These are phyloP conservation scores for Malacoctenus gilli DNA, from an alignment of 2,797 vertebrate species.

Conservation along the genomic window DNA sequence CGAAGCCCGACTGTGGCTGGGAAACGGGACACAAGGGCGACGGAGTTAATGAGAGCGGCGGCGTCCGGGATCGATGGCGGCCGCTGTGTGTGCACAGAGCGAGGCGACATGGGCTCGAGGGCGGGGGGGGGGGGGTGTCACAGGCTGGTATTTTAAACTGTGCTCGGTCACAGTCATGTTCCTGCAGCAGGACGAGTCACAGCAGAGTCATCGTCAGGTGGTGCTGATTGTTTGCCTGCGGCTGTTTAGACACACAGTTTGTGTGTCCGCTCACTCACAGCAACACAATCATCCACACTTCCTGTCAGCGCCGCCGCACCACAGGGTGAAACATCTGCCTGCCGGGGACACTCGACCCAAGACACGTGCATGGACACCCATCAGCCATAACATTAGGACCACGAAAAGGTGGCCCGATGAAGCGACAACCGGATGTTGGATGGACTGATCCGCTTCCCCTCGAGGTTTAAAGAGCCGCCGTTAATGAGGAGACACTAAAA, in stretches of 20 bases:
- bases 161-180: conserved; percentile 32
- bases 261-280: no score
- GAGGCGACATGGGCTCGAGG: fast-evolving
- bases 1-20: background rate
- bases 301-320: no score
- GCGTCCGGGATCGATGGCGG: conserved; percentile 20
- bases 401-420: no score
- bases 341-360: no score
- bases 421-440: no score
- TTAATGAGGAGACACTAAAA: no score
- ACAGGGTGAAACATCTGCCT: no score
- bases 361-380: no score
- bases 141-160: conserved; percentile 34
- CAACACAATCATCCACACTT: no score
- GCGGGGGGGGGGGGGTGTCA: background rate
- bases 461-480: no score
- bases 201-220: conserved; percentile 41
- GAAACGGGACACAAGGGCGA: conserved; percentile 12
- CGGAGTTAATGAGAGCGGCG: conserved; percentile 11
- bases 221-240: conserved; percentile 1
- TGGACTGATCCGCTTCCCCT: no score
- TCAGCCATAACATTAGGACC: no score
- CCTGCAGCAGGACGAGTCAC: conserved; percentile 39
- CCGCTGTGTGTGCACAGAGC: background rate
- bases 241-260: background rate